Evolutionary conservation across 1,140 invertebrate species (phyloP).

Genomic region (Monomorium pharaonis): DNA sequence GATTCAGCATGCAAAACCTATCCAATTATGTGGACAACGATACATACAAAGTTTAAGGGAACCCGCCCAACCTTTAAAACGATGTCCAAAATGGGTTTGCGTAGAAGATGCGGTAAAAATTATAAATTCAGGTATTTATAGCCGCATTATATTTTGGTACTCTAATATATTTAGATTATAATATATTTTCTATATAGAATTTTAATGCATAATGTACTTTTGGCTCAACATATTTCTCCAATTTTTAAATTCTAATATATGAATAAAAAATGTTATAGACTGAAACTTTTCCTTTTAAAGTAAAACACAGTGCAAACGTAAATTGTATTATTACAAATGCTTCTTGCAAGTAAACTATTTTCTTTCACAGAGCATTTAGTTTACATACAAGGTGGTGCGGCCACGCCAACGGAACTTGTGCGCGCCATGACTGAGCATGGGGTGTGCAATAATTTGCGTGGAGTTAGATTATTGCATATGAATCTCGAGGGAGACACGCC

Average conservation of each 20-base stretch:
- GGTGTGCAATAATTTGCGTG: constrained; percentile 88
- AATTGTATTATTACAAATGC: neutral
- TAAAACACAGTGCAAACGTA: neutral
- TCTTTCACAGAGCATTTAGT: constrained; percentile 91
- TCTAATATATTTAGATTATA: too few relatives aligned
- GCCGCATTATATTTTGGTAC: neutral
- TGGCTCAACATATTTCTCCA: neutral
- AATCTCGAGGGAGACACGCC: constrained; percentile 94
- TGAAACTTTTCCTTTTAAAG: neutral
- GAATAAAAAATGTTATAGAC: neutral
- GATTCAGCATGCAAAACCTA: constrained; percentile 43
- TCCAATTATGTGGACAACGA: constrained; percentile 60
- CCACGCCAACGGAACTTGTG: constrained; percentile 92
- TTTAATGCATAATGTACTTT: neutral
- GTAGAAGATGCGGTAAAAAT: constrained; percentile 80
- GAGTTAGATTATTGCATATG: constrained; percentile 94
- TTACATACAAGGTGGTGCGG: constrained; percentile 95
- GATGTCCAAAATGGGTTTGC: constrained; percentile 81
- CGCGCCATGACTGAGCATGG: constrained; percentile 93
- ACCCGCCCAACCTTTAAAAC: constrained; percentile 80
- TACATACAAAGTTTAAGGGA: constrained; percentile 68
- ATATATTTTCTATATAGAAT: neutral
- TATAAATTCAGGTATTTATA: constrained; percentile 77
- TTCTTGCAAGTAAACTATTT: neutral
- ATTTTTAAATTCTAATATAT: neutral